Evolutionary conservation across 2,113 vertebrate species (phyloP).

Genomic region (Phalacrocorax pelagicus): DNA sequence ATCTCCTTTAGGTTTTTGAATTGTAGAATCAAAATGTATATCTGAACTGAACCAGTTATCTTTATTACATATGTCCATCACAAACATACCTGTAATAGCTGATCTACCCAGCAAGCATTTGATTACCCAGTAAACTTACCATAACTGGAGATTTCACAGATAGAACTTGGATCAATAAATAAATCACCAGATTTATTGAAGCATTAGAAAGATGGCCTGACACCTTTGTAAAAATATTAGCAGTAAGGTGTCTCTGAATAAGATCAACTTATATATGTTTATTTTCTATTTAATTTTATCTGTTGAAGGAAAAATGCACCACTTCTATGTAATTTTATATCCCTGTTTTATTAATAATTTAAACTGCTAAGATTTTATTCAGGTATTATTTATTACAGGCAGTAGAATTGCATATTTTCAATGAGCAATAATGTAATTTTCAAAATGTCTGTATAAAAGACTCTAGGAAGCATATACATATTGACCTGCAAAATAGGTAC

Average conservation of each 20-base stretch:
- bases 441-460: not conserved
- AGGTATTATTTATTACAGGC: not conserved
- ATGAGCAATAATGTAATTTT: not conserved
- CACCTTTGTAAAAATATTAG: slow-evolving; percentile 31
- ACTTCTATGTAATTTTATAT: not conserved
- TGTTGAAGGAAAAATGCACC: not conserved
- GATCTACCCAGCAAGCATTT: slow-evolving; percentile 16
- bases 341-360: slow-evolving; percentile 13
- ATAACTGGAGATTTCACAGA: slow-evolving; percentile 55
- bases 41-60: slow-evolving; percentile 8
- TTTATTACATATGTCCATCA: slow-evolving; percentile 22
- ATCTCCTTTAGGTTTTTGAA: not conserved
- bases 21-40: not conserved
- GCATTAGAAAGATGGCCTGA: not conserved
- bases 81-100: slow-evolving; percentile 9
- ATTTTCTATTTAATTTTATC: slow-evolving; percentile 30
- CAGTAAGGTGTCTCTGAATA: not conserved
- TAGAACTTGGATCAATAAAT: slow-evolving; percentile 44
- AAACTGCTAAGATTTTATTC: not conserved
- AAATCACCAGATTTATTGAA: slow-evolving; percentile 55
- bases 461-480: not conserved
- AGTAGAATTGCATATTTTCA: not conserved
- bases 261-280: slow-evolving; percentile 34
- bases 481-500: not conserved
- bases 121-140: not conserved